These are phyloP conservation scores for Octodon degus DNA, from an alignment of 2,113 vertebrate species.

Conservation along the genomic window DNA sequence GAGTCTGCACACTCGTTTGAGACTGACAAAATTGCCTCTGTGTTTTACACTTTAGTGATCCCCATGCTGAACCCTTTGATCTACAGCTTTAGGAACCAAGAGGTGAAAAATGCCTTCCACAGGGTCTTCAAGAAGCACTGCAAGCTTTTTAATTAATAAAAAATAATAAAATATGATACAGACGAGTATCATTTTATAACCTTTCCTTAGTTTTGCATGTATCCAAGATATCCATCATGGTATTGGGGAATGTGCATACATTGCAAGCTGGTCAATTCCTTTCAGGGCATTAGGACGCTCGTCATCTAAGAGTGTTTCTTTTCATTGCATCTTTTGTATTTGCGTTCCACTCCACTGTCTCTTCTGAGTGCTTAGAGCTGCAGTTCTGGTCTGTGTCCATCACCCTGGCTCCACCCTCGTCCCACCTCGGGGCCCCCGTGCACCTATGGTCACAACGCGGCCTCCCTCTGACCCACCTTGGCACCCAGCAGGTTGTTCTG, in stretches of 20 bases:
- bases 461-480: background rate
- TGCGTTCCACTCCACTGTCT: background rate
- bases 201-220: background rate
- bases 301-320: background rate
- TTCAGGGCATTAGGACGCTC: too few relatives aligned
- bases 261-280: background rate
- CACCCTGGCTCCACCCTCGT: background rate
- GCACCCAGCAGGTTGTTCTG: background rate
- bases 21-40: slow-evolving; percentile 64
- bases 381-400: background rate
- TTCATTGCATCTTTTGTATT: background rate
- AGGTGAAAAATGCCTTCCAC: slow-evolving; percentile 75
- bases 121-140: slow-evolving; percentile 57
- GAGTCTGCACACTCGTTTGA: slow-evolving; percentile 54
- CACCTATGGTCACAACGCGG: too few relatives aligned
- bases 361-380: background rate
- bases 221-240: background rate
- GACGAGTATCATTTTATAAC: background rate
- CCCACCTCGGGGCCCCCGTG: background rate
- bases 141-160: background rate
- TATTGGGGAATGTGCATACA: background rate
- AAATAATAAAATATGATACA: background rate
- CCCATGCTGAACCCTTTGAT: background rate
- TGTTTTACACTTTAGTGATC: slow-evolving; percentile 76
- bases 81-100: slow-evolving; percentile 80